Percentiles rank a stretch among this genome's conserved stretches.
Conservation (phyloP, 2,797 vertebrate species). For the Xenentodon cancila region DNA sequence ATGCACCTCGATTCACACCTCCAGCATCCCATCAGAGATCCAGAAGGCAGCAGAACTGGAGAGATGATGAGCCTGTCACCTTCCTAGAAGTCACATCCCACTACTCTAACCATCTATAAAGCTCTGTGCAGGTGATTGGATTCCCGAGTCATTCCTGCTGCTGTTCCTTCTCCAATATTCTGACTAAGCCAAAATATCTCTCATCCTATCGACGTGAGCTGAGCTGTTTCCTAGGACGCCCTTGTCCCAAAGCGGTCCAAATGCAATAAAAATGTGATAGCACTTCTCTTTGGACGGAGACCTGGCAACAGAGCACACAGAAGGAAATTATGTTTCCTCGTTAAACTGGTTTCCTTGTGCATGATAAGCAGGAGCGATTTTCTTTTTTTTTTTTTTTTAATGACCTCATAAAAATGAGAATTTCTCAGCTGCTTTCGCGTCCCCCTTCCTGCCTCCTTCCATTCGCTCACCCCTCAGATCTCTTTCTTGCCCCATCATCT, state of each 20-base stretch:
- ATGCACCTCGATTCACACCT: slow-evolving; percentile 59
- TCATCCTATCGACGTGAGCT: slow-evolving; percentile 50
- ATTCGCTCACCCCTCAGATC: slow-evolving; percentile 9
- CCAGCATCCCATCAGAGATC: slow-evolving; percentile 47
- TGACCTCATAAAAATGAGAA: slow-evolving; percentile 63
- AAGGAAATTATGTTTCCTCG: slow-evolving; percentile 64
- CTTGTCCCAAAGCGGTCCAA: slow-evolving; percentile 63
- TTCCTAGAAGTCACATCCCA: slow-evolving; percentile 35
- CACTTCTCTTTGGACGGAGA: slow-evolving; percentile 48
- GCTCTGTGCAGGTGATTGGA: slow-evolving; percentile 39
- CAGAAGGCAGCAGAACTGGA: slow-evolving; percentile 35
- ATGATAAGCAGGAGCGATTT: slow-evolving; percentile 65
- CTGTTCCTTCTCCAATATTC: background rate
- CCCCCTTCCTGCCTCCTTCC: slow-evolving; percentile 31
- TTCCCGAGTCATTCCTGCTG: slow-evolving; percentile 4
- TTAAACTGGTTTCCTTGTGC: slow-evolving; percentile 71
- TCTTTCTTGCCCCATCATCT: slow-evolving; percentile 36
- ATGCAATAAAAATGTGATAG: slow-evolving; percentile 66
- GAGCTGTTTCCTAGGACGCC: slow-evolving; percentile 41
- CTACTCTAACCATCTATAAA: slow-evolving; percentile 35
- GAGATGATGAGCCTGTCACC: slow-evolving; percentile 44
- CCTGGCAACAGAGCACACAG: slow-evolving; percentile 46
- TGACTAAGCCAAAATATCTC: slow-evolving; percentile 42
- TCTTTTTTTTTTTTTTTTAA: slow-evolving; percentile 71
- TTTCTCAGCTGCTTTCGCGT: slow-evolving; percentile 45